Percentiles rank a stretch among this genome's conserved stretches.
These are phyloP conservation scores for Etheostoma nigrum DNA, from an alignment of 2,797 vertebrate species.

Conservation along the genomic window DNA sequence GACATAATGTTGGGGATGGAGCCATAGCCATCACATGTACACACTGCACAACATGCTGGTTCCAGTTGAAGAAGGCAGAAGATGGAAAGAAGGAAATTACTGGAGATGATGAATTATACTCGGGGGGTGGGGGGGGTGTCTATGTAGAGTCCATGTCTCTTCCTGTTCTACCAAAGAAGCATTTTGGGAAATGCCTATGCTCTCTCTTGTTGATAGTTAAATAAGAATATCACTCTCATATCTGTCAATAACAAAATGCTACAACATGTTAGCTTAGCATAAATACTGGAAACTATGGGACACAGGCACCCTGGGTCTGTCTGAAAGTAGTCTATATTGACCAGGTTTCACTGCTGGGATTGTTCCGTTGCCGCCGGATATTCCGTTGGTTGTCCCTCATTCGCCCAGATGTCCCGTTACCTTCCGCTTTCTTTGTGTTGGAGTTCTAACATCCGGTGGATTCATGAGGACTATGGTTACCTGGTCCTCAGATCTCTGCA, in stretches of 20 bases:
- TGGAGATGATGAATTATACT: neutral
- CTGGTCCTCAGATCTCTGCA: too few species aligned
- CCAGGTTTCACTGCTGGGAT: too few species aligned
- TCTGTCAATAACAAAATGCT: neutral
- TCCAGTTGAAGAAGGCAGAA: slow-evolving; percentile 6
- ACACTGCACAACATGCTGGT: neutral
- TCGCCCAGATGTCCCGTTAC: too few species aligned
- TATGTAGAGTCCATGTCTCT: neutral
- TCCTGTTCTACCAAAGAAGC: neutral
- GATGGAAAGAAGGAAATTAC: neutral
- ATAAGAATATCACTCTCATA: neutral
- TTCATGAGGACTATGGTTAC: too few species aligned
- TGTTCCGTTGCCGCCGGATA: too few species aligned
- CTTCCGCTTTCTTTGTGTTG: too few species aligned
- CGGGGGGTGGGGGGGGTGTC: neutral
- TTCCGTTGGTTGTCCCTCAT: too few species aligned
- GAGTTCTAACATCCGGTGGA: too few species aligned
- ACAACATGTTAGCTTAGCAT: neutral
- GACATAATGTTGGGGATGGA: slow-evolving; percentile 23
- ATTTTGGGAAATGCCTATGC: neutral
- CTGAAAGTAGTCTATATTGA: neutral
- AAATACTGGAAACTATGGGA: too few species aligned
- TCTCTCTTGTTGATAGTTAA: neutral
- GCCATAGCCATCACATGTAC: too few species aligned
- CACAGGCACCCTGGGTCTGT: neutral